These are phyloP conservation scores for Rhabdomys dilectus DNA, from an alignment of 2,113 vertebrate species.

Conservation along the genomic window DNA sequence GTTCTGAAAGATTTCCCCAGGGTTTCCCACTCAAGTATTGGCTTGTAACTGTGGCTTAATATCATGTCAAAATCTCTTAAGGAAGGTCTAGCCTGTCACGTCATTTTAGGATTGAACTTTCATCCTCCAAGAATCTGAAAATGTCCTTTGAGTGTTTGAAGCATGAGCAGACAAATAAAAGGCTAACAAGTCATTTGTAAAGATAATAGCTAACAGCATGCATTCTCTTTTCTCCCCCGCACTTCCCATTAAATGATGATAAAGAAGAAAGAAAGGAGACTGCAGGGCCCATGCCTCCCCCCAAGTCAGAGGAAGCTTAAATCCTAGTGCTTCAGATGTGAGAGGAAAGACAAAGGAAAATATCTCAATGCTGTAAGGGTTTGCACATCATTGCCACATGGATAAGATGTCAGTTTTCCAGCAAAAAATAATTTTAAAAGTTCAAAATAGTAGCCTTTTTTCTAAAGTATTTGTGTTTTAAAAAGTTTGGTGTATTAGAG, in stretches of 20 bases:
- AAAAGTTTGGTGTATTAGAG: neutral
- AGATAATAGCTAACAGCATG: conserved; percentile 90
- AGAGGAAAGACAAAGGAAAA: neutral
- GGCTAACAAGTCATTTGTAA: conserved; percentile 92
- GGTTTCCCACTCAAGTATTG: conserved; percentile 91
- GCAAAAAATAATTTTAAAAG: conserved; percentile 38
- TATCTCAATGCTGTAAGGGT: conserved; percentile 5
- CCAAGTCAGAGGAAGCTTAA: conserved; percentile 82
- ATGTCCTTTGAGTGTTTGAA: conserved; percentile 90
- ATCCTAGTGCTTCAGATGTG: conserved; percentile 45
- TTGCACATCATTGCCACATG: conserved; percentile 58
- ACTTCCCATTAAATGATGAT: conserved; percentile 90
- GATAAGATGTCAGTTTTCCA: conserved; percentile 48
- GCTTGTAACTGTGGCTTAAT: conserved; percentile 96
- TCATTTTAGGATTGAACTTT: conserved; percentile 86
- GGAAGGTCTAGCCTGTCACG: conserved; percentile 92
- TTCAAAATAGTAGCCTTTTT: neutral
- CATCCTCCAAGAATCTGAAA: conserved; percentile 87
- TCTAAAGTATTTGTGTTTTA: conserved; percentile 29
- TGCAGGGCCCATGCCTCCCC: conserved; percentile 76
- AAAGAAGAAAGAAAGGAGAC: conserved; percentile 85
- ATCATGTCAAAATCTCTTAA: conserved; percentile 93
- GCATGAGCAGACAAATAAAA: conserved; percentile 89
- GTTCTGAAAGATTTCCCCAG: conserved; percentile 93
- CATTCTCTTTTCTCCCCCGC: conserved; percentile 86